phyloP scores from a whole-genome alignment of 2,797 vertebrate genomes.

The Silurus aristotelis region DNA sequence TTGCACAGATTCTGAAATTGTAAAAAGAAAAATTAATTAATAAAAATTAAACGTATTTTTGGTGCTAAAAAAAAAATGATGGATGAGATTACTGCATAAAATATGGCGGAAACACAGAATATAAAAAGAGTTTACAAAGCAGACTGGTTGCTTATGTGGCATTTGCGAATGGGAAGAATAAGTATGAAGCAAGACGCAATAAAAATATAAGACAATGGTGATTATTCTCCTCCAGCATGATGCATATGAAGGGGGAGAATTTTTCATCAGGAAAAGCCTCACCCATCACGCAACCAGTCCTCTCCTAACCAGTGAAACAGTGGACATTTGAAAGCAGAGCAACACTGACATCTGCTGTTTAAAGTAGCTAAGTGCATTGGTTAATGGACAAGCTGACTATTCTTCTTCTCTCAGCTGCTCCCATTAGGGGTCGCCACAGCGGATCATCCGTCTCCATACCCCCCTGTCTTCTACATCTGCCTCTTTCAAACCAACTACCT shows the following conservation, averaged over 20 bases:
- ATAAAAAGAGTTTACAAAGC: not conserved
- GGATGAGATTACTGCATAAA: not conserved
- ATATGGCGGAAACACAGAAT: not conserved
- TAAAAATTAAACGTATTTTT: not conserved
- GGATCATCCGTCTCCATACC: too few relatives aligned
- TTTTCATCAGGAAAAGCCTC: conserved; percentile 2
- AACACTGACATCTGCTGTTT: conserved; percentile 21
- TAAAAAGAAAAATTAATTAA: too few relatives aligned
- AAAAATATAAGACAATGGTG: not conserved
- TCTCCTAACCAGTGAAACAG: not conserved
- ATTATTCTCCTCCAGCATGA: not conserved
- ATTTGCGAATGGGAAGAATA: not conserved
- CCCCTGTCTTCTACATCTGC: too few relatives aligned
- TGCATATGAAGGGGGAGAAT: not conserved
- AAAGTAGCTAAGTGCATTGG: not conserved
- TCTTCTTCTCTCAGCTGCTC: too few relatives aligned
- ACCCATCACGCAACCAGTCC: not conserved
- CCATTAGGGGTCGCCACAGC: too few relatives aligned
- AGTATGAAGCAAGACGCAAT: not conserved
- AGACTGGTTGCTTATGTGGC: not conserved
- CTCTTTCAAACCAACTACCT: too few relatives aligned
- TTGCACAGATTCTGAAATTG: not conserved
- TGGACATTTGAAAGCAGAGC: not conserved
- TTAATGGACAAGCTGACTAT: not conserved
- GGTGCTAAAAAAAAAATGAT: not conserved